Evolutionary conservation across 2,888 invertebrate species (phyloP), one percentile per base, ranked within the genome.

Genomic region (Agrotis segetum): DNA sequence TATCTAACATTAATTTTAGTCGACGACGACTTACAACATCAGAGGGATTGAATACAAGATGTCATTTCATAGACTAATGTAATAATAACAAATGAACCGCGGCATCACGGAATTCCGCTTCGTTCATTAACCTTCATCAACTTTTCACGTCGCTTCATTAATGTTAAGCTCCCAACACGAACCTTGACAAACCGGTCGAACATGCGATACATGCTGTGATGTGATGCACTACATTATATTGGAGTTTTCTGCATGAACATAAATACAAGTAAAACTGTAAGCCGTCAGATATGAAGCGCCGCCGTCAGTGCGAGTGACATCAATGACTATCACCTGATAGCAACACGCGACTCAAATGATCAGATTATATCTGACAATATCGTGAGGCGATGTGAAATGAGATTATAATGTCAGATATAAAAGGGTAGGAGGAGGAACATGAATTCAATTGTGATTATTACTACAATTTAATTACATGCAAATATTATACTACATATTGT

Each of bases 131-230:
- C n/a, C 16, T 47, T 68, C 47, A 53, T 66, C 19, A 46, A 14
- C 1, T 19, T 53, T 66, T 19, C 46, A 62, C 47, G 19, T 14
- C 17, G 34, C 46, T 64, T 34, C 13, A 46, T 52, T 14, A 49
- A 34, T 19, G 16, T 75, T 44, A 65, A 34, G 13, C 50, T 46
- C 14, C 16, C 24, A 49, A 40, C 9, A 21, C 19, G 47, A 76
- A 68, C 24, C 21, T 29, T 77, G 6, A n/a, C 40, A 17, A 7
- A 40, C 13, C 16, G 16, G 49, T 55, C 5, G 24, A 44, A 16
- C 13, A 7, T 9, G 24, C 19, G 1, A 19, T 3, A 21, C 40
- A 40, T 40, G 40, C 40, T 11, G 34, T 40, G 17, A 29, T 29
- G 40, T 47, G 53, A 19, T 40, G 19, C 14, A 24, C 1, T 47